A percentile compares a stretch with the other conserved stretches of the same genome.
Evolutionary conservation across 35 echinoderm and acorn worm genomes (phyloP).

Genomic region (Apostichopus parvimensis): DNA sequence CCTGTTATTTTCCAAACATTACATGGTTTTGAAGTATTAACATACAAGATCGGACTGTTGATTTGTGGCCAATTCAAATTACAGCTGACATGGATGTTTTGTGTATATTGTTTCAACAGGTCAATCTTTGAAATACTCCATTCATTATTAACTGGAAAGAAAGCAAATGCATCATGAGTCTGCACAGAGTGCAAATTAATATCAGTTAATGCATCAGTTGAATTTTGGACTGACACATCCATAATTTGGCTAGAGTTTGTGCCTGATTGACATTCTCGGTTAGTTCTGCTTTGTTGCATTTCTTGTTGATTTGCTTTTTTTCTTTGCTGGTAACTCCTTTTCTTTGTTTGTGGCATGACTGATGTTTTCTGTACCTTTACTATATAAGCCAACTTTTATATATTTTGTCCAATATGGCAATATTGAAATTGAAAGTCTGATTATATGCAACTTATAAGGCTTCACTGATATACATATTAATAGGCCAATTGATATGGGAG

Average conservation of each 20-base stretch:
- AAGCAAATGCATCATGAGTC: not conserved
- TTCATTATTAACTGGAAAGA: conserved; percentile 16
- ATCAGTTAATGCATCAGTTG: not conserved
- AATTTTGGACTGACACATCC: not conserved
- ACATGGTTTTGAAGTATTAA: not conserved
- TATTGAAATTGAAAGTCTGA: no score
- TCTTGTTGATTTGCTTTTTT: not conserved
- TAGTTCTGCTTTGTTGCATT: not conserved
- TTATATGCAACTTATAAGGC: no score
- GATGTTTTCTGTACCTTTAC: no score
- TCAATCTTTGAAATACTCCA: not conserved
- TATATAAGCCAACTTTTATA: no score
- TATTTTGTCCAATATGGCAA: no score
- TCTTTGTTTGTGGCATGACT: conserved; percentile 30
- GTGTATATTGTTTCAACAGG: not conserved
- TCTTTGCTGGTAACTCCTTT: not conserved
- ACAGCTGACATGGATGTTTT: no score
- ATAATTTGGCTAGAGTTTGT: not conserved
- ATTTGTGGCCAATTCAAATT: no score
- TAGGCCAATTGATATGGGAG: no score
- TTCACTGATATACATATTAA: no score
- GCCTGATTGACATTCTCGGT: not conserved
- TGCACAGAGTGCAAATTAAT: not conserved
- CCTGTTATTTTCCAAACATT: not conserved
- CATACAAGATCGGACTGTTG: no score